Evolutionary conservation across 2,888 invertebrate species (phyloP).

Genomic region (Sympetrum striolatum): DNA sequence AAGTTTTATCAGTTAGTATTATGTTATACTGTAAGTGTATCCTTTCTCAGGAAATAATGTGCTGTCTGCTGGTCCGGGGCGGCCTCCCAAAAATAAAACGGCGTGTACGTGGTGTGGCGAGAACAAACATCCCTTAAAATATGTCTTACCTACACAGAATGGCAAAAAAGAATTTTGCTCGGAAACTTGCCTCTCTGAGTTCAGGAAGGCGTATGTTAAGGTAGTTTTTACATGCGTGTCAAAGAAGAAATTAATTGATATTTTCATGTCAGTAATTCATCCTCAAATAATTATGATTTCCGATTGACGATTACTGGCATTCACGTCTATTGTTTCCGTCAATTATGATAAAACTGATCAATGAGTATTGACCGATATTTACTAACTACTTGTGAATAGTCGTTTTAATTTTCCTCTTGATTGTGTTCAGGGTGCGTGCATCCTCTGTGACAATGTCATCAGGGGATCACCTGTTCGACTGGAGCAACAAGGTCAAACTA

Average conservation of each 20-base stretch:
- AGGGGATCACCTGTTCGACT: constrained; percentile 71
- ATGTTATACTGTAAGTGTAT: neutral
- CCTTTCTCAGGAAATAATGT: neutral
- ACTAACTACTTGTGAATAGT: too few relatives aligned
- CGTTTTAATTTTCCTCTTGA: neutral
- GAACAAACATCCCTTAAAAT: constrained; percentile 81
- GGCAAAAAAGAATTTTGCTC: constrained; percentile 94
- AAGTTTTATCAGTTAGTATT: neutral
- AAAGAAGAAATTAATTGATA: too few relatives aligned
- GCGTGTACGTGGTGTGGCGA: constrained; percentile 87
- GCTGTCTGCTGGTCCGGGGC: constrained; percentile 62
- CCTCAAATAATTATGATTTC: too few relatives aligned
- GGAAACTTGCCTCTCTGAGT: constrained; percentile 86
- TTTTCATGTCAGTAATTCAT: too few relatives aligned
- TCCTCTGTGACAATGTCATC: constrained; percentile 87
- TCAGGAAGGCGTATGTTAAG: constrained; percentile 85
- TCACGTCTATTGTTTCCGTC: too few relatives aligned
- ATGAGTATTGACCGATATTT: too few relatives aligned
- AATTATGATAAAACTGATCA: too few relatives aligned
- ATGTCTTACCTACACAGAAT: constrained; percentile 84
- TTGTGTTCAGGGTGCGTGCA: constrained; percentile 73
- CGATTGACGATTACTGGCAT: too few relatives aligned
- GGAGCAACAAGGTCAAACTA: constrained; percentile 65
- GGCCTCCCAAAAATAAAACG: constrained; percentile 77
- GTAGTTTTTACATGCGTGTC: constrained; percentile 49